Conservation (phyloP, 2,113 vertebrate species). For the Scartelaos histophorus region DNA sequence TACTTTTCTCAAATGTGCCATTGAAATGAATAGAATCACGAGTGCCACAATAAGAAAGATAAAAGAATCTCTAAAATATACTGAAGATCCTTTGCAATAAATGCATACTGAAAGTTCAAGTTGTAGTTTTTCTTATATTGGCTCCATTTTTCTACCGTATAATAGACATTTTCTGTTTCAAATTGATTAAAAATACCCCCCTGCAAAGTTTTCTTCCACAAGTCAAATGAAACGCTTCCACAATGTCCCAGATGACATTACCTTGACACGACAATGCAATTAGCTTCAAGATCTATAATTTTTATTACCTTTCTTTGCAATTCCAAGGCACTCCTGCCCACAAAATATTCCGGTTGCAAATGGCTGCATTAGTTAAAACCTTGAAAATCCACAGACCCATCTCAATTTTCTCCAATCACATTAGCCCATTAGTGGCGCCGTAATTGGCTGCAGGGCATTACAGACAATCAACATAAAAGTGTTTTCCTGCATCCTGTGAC, state of each 20-base stretch:
- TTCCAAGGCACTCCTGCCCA: conserved; percentile 7
- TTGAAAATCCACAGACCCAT: conserved; percentile 11
- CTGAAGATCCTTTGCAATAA: too few relatives aligned
- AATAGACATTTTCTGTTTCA: not conserved
- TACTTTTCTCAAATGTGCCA: too few relatives aligned
- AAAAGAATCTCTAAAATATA: too few relatives aligned
- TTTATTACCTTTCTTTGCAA: conserved; percentile 10
- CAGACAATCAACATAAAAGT: conserved; percentile 10
- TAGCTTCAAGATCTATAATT: conserved; percentile 13
- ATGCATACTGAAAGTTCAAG: too few relatives aligned
- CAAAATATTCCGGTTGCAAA: conserved; percentile 19
- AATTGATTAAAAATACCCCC: conserved; percentile 9
- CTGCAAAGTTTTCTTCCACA: conserved; percentile 24
- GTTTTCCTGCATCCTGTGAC: conserved; percentile 5
- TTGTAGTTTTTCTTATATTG: not conserved
- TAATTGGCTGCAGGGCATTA: conserved; percentile 23
- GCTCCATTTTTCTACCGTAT: too few relatives aligned
- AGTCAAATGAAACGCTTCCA: conserved; percentile 30
- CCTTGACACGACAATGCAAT: conserved; percentile 3
- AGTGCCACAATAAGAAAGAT: too few relatives aligned
- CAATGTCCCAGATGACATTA: conserved; percentile 13
- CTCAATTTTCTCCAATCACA: conserved; percentile 30
- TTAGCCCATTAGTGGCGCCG: conserved; percentile 19
- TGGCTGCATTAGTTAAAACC: conserved; percentile 11
- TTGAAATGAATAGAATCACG: too few relatives aligned